Percentiles rank a stretch among this genome's conserved stretches.
Evolutionary conservation across 2,888 invertebrate genomes (phyloP).

Genomic region (Margaritifera margaritifera): DNA sequence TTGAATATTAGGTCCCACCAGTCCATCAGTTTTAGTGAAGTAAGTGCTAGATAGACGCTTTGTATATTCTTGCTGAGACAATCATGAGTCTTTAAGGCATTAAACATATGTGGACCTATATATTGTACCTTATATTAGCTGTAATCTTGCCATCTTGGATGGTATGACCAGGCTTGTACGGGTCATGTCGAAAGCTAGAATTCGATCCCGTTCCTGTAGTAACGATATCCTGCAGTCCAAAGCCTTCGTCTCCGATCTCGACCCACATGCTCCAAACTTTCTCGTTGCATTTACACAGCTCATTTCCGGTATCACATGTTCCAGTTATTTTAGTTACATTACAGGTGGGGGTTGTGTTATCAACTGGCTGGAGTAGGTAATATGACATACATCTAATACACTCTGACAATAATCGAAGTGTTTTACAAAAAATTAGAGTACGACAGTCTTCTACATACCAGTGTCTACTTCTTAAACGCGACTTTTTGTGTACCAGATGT

Average conservation of each 20-base stretch:
- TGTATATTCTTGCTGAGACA: neutral
- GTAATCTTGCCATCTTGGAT: constrained; percentile 14
- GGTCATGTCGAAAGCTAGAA: constrained; percentile 11
- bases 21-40: too few relatives aligned
- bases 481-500: too few relatives aligned
- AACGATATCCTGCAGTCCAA: constrained; percentile 24
- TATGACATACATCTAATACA: too few relatives aligned
- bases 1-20: too few relatives aligned
- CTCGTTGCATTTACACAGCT: constrained; percentile 25
- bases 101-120: neutral
- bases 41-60: neutral
- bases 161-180: constrained; percentile 21
- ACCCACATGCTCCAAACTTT: constrained; percentile 26
- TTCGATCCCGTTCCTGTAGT: constrained; percentile 15
- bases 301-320: constrained; percentile 22
- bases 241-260: constrained; percentile 19
- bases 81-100: neutral
- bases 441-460: too few relatives aligned
- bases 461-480: too few relatives aligned
- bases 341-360: constrained; percentile 20
- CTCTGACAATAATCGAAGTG: too few relatives aligned
- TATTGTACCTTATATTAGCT: constrained; percentile 18
- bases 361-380: constrained; percentile 12
- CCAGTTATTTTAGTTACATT: constrained; percentile 21
- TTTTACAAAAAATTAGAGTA: too few relatives aligned